A percentile compares a stretch with the other conserved stretches of the same genome.
phyloP scores from a whole-genome alignment of 2,888 invertebrate genomes.

The Apodemia zela region DNA sequence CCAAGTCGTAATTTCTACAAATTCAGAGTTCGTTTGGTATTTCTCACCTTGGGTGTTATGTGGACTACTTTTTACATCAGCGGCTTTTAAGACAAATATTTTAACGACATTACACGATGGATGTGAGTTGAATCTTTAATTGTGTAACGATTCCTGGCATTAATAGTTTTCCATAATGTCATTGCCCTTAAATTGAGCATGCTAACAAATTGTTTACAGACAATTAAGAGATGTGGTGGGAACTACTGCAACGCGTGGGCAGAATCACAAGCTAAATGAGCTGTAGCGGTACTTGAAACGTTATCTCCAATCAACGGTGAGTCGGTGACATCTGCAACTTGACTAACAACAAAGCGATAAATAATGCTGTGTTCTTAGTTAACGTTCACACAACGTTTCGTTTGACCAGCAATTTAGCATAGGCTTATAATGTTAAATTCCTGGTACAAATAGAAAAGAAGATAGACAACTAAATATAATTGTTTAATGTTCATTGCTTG shows the following conservation, averaged over 20 bases:
- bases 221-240: constrained; percentile 68
- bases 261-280: constrained; percentile 75
- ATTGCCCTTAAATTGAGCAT: constrained; percentile 74
- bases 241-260: constrained; percentile 72
- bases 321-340: constrained; percentile 24
- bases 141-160: constrained; percentile 55
- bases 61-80: constrained; percentile 61
- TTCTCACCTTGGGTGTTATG: constrained; percentile 71
- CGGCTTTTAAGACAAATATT: constrained; percentile 76
- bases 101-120: constrained; percentile 76
- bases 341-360: constrained; percentile 17
- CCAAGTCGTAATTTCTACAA: constrained; percentile 4
- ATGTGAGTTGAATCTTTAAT: constrained; percentile 77
- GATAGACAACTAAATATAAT: not conserved
- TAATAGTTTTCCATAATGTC: constrained; percentile 60
- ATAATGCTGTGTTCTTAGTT: constrained; percentile 12
- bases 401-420: constrained; percentile 3
- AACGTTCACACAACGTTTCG: not conserved
- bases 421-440: not conserved
- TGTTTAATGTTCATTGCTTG: not conserved
- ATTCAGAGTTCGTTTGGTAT: constrained; percentile 57
- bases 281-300: constrained; percentile 57
- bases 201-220: constrained; percentile 71
- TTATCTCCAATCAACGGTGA: constrained; percentile 61
- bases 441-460: not conserved